phyloP scores from a whole-genome alignment of 2,113 vertebrate species.

The Lucifuga dentata region DNA sequence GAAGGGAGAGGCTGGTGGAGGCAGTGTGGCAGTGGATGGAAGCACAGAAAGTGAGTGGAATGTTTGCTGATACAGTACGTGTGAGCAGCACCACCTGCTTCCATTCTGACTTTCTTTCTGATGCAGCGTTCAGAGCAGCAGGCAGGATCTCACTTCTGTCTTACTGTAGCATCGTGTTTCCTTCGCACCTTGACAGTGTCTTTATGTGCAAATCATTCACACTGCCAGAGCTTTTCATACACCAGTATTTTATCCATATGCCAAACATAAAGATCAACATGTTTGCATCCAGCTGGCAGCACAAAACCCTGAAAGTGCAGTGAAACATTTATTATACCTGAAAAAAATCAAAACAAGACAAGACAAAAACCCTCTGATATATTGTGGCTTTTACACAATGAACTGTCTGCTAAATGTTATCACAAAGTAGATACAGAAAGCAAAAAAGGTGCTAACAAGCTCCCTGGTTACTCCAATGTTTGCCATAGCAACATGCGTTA shows the following conservation, averaged over 20 bases:
- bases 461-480: slow-evolving; percentile 13
- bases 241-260: slow-evolving; percentile 5
- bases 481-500: slow-evolving; percentile 22
- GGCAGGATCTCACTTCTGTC: too few species aligned
- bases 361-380: slow-evolving; percentile 36
- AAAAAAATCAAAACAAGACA: slow-evolving; percentile 23
- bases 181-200: slow-evolving; percentile 21
- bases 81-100: slow-evolving; percentile 40
- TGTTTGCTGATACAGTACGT: slow-evolving; percentile 19
- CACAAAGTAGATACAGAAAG: slow-evolving; percentile 42
- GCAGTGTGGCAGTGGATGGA: neutral
- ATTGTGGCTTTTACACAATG: slow-evolving; percentile 53
- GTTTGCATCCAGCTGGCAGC: slow-evolving; percentile 25
- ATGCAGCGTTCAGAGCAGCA: too few species aligned
- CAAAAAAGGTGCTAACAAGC: slow-evolving; percentile 7
- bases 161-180: slow-evolving; percentile 10
- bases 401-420: slow-evolving; percentile 34
- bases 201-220: slow-evolving; percentile 19
- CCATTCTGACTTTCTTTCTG: slow-evolving; percentile 12
- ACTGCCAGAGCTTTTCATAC: slow-evolving; percentile 23
- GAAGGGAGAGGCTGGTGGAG: neutral
- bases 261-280: slow-evolving; percentile 29
- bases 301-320: slow-evolving; percentile 36
- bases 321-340: slow-evolving; percentile 20
- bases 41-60: slow-evolving; percentile 18